phyloP scores from a whole-genome alignment of 1,140 invertebrate genomes.

The Trichonephila clavipes region DNA sequence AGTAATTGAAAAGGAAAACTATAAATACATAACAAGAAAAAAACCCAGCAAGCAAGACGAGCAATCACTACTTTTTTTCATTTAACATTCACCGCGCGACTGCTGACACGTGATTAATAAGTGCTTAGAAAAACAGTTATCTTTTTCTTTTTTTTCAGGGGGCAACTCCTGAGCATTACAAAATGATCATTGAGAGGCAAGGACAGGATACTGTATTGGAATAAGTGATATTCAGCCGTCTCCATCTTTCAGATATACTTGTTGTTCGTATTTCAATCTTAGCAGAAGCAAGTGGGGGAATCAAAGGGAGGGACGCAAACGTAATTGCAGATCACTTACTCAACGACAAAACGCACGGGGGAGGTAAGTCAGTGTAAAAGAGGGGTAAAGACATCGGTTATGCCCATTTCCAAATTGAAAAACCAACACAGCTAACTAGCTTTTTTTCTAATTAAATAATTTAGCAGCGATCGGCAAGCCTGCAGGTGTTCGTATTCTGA shows the following conservation, averaged over 20 bases:
- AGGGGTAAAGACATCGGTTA: not conserved
- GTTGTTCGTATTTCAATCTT: conserved; percentile 11
- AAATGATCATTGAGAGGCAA: conserved; percentile 40
- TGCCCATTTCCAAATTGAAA: conserved; percentile 70
- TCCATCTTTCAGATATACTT: conserved; percentile 12
- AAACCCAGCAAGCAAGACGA: not conserved
- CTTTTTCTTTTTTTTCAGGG: conserved; percentile 6
- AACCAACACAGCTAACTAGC: conserved; percentile 72
- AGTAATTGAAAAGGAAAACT: not conserved
- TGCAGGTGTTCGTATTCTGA: conserved; percentile 69
- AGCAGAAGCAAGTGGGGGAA: not conserved
- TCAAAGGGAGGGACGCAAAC: not conserved
- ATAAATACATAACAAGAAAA: not conserved
- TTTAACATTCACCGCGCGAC: conserved; percentile 29
- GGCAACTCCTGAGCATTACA: not conserved
- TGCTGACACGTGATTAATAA: conserved; percentile 70
- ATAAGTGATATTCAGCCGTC: conserved; percentile 32
- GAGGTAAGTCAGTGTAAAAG: conserved; percentile 27
- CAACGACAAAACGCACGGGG: conserved; percentile 61
- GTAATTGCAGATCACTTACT: conserved; percentile 74
- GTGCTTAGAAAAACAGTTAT: conserved; percentile 64
- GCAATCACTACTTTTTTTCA: conserved; percentile 11
- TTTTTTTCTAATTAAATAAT: conserved; percentile 74
- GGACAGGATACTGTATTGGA: not conserved
- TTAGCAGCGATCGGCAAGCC: conserved; percentile 51